phyloP scores from a whole-genome alignment of 2,888 invertebrate genomes.

The Oscheius sp. region DNA sequence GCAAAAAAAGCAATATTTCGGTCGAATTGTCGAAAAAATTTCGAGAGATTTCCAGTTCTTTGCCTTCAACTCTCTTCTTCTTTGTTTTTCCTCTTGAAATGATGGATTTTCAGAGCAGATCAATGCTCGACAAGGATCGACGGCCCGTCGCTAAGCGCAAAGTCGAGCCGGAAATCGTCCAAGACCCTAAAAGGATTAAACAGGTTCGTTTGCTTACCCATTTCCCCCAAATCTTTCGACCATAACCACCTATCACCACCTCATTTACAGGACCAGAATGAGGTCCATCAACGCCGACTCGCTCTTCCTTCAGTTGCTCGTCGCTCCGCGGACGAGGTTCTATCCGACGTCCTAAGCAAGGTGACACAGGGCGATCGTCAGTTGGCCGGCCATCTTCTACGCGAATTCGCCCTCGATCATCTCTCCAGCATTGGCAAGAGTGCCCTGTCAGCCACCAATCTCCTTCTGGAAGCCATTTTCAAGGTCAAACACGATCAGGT shows the following conservation, averaged over 20 bases:
- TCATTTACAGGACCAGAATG: conserved; percentile 12
- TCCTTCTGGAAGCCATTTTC: conserved; percentile 13
- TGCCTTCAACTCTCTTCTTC: no score
- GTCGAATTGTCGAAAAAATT: no score
- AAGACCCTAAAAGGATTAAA: conserved; percentile 17
- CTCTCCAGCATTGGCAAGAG: background rate
- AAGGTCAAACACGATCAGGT: conserved; percentile 30
- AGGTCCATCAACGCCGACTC: background rate
- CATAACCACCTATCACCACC: background rate
- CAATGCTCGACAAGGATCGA: no score
- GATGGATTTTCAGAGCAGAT: no score
- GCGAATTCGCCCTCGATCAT: conserved; percentile 30
- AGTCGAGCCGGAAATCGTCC: background rate
- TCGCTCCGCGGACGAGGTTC: conserved; percentile 23
- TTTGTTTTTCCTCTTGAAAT: no score
- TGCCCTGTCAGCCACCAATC: background rate
- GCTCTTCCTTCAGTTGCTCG: conserved; percentile 28
- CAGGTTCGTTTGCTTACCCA: background rate
- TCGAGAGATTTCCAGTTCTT: no score
- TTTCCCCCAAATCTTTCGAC: background rate
- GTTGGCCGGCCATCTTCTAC: conserved; percentile 26
- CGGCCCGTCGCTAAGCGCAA: background rate
- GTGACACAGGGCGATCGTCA: conserved; percentile 26
- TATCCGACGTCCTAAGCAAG: conserved; percentile 10
- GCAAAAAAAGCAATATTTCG: no score